Evolutionary conservation across 1,140 invertebrate species (phyloP).

Genomic region (Diorhabda sublineata): DNA sequence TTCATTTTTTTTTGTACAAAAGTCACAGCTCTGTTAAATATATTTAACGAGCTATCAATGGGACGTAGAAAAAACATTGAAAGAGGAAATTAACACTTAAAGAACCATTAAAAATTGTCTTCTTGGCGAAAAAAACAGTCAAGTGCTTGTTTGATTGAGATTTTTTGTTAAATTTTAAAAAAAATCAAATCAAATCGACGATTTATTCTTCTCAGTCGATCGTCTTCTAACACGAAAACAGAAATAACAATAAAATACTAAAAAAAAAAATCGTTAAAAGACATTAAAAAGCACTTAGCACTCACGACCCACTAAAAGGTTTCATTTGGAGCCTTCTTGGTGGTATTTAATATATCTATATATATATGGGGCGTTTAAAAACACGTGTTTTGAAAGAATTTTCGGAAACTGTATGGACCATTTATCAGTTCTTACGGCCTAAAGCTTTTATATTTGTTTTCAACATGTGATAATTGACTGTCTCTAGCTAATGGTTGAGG

Average conservation of each 20-base stretch:
- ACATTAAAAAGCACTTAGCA: conserved; percentile 35
- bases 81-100: too few relatives aligned
- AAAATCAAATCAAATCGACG: too few relatives aligned
- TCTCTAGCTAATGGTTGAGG: conserved; percentile 15
- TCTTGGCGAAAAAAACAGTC: too few relatives aligned
- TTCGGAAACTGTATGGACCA: conserved; percentile 18
- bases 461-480: conserved; percentile 24
- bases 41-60: too few relatives aligned
- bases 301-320: conserved; percentile 32
- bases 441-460: conserved; percentile 21
- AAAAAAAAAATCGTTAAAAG: conserved; percentile 26
- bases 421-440: conserved; percentile 18
- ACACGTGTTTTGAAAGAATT: conserved; percentile 18
- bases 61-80: too few relatives aligned
- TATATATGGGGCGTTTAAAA: conserved; percentile 14
- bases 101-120: too few relatives aligned
- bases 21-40: too few relatives aligned
- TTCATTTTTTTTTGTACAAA: too few relatives aligned
- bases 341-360: background rate
- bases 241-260: conserved; percentile 15
- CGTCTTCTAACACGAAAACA: too few relatives aligned
- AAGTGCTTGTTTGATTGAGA: too few relatives aligned
- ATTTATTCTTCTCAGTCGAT: too few relatives aligned
- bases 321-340: conserved; percentile 21
- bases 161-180: too few relatives aligned